Conservation (phyloP, 2,113 vertebrate genomes). For the Prionailurus viverrinus region DNA sequence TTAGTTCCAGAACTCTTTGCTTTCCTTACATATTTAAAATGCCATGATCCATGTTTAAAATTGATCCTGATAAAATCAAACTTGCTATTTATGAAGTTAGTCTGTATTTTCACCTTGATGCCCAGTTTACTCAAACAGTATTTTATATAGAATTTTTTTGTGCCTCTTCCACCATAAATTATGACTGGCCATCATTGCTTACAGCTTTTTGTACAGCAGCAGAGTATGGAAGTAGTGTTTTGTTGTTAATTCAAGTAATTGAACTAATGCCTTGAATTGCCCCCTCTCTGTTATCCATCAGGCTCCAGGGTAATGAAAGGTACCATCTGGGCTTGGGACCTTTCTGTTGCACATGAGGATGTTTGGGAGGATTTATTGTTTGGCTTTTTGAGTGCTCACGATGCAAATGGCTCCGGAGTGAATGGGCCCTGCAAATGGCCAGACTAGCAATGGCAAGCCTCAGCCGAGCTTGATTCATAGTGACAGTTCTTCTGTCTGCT, state of each 20-base stretch:
- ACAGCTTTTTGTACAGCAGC: not conserved
- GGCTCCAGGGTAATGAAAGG: slow-evolving; percentile 16
- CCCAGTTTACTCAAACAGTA: not conserved
- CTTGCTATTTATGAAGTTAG: slow-evolving; percentile 35
- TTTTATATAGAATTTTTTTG: not conserved
- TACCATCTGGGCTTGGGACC: slow-evolving; percentile 31
- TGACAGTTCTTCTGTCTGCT: slow-evolving; percentile 79
- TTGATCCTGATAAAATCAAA: slow-evolving; percentile 48
- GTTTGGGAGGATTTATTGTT: slow-evolving; percentile 6
- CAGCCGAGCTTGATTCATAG: slow-evolving; percentile 73
- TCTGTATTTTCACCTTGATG: not conserved
- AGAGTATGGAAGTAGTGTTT: not conserved
- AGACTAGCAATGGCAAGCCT: slow-evolving; percentile 45
- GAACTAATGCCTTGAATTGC: slow-evolving; percentile 11
- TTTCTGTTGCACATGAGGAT: slow-evolving; percentile 35
- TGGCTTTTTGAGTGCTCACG: not conserved
- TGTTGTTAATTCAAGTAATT: slow-evolving; percentile 42
- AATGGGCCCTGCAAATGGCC: slow-evolving; percentile 65
- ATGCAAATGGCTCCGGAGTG: slow-evolving; percentile 57
- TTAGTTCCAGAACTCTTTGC: not conserved
- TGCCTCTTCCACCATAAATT: not conserved
- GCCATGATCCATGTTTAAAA: slow-evolving; percentile 34
- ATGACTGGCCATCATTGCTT: not conserved
- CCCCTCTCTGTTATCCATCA: not conserved
- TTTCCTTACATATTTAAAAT: slow-evolving; percentile 58